phyloP scores from a whole-genome alignment of 2,888 invertebrate genomes.

The Pterostichus madidus region DNA sequence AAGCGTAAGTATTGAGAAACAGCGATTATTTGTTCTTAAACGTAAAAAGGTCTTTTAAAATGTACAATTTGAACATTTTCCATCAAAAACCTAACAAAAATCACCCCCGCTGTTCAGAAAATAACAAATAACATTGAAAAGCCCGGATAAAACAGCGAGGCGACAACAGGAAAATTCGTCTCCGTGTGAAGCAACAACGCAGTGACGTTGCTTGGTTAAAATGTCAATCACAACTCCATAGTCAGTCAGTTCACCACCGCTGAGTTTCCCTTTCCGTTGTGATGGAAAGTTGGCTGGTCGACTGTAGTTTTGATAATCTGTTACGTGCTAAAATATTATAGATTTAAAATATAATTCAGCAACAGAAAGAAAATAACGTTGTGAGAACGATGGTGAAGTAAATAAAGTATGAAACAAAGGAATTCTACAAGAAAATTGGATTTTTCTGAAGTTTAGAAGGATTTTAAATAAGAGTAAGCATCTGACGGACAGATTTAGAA shows the following conservation, averaged over 20 bases:
- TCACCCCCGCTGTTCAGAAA: too few relatives aligned
- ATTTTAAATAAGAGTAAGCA: too few relatives aligned
- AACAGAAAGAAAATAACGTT: slow-evolving; percentile 57
- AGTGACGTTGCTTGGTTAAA: slow-evolving; percentile 69
- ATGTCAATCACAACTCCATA: slow-evolving; percentile 72
- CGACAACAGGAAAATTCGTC: slow-evolving; percentile 41
- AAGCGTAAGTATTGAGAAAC: too few relatives aligned
- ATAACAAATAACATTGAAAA: neutral
- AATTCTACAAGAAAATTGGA: neutral
- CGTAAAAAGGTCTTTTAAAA: too few relatives aligned
- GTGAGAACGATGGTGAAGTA: neutral
- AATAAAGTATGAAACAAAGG: too few relatives aligned
- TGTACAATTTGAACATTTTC: too few relatives aligned
- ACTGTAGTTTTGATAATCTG: slow-evolving; percentile 70
- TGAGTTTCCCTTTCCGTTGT: neutral
- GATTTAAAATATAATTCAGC: slow-evolving; percentile 70
- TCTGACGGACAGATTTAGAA: too few relatives aligned
- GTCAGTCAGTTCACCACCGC: neutral
- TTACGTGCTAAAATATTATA: slow-evolving; percentile 69
- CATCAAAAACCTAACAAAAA: slow-evolving; percentile 22
- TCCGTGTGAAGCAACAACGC: too few relatives aligned
- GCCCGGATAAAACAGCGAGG: slow-evolving; percentile 67
- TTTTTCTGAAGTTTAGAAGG: too few relatives aligned
- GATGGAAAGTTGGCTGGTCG: slow-evolving; percentile 61
- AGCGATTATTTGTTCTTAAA: too few relatives aligned